Base-by-base conservation (phyloP, 2,113 vertebrate genomes). In the Catharus fuscescens region DNA sequence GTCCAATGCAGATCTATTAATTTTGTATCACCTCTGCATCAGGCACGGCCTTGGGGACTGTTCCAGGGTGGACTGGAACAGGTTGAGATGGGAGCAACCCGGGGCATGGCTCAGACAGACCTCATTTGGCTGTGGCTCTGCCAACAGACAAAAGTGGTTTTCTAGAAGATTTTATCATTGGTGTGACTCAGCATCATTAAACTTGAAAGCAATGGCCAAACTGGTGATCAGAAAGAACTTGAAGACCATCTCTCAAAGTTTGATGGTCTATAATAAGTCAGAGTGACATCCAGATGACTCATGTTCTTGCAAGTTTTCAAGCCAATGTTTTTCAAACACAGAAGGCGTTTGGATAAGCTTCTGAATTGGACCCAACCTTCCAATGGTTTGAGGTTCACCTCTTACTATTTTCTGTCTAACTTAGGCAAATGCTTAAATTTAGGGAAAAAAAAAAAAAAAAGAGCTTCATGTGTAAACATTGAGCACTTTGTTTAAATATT, bases 331-430 rank as follows among this genome's bases (percentile, higher is more conserved):
- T 95, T 95, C 91, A 91, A 86, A 92, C 52, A 48, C 71, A 86
- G 64, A 80, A 95, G 42, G 36, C 47, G 31, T 90, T 95, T 94
- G 93, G 90, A 65, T 54, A 74, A 83, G 67, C 85, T 95, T 80
- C 90, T 95, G 88, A 95, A 90, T 60, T 84, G 78, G 44, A 73
- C 90, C 70, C 73, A 92, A 67, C 67, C 95, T 94, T 90, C 73
- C 89, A 93, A 62, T 84, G 88, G 94, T 95, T 95, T 96, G 96
- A 97, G 93, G 96, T 95, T 96, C 93, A 82, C 88, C 94, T 91
- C 53, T 79, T 69, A 18, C 90, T 93, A 73, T 95, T 96, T 95
- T 95, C 92, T 95, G 44, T 64, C 69, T 92, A 90, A 74, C 52
- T 73, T 64, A 61, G 52, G 83, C 45, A 88, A 86, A 74, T 38